Evolutionary conservation across 2,888 invertebrate genomes (phyloP).

Genomic region (Ophioninae sp.): DNA sequence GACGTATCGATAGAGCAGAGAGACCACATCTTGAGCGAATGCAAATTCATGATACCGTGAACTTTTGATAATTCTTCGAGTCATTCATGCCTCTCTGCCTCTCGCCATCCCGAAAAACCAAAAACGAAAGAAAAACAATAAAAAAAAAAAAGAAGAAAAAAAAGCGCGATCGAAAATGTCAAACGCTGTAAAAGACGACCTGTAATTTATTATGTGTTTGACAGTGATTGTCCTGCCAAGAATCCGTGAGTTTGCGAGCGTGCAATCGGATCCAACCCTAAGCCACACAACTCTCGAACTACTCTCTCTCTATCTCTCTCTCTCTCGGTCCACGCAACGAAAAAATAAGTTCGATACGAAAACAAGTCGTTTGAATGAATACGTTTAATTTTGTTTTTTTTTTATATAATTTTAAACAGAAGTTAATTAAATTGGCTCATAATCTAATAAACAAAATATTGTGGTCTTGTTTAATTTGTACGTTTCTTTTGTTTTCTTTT

Average conservation of each 20-base stretch:
- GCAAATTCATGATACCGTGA: slow-evolving; percentile 41
- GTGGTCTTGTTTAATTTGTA: slow-evolving; percentile 56
- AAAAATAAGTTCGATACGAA: slow-evolving; percentile 72
- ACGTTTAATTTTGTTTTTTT: slow-evolving; percentile 61
- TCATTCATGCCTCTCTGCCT: slow-evolving; percentile 14
- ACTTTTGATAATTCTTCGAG: slow-evolving; percentile 40
- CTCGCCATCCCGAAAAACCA: slow-evolving; percentile 4
- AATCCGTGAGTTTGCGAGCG: slow-evolving; percentile 67
- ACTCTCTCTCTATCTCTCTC: slow-evolving; percentile 26
- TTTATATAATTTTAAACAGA: not conserved
- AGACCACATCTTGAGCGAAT: not conserved
- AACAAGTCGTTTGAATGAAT: slow-evolving; percentile 65
- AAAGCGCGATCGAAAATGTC: slow-evolving; percentile 12
- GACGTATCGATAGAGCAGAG: not conserved
- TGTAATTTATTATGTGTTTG: slow-evolving; percentile 69
- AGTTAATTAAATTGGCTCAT: slow-evolving; percentile 54
- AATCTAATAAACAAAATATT: slow-evolving; percentile 52
- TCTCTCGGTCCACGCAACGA: slow-evolving; percentile 63
- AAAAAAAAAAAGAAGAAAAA: too few species aligned
- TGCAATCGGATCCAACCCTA: slow-evolving; percentile 67
- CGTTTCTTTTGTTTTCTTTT: slow-evolving; percentile 40
- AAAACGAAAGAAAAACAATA: not conserved
- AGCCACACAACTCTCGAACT: slow-evolving; percentile 59
- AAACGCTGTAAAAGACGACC: slow-evolving; percentile 52
- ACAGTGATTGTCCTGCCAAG: slow-evolving; percentile 72